These are phyloP conservation scores for Eulemur mongoz DNA, from an alignment of 2,797 vertebrate genomes.

Conservation along the genomic window DNA sequence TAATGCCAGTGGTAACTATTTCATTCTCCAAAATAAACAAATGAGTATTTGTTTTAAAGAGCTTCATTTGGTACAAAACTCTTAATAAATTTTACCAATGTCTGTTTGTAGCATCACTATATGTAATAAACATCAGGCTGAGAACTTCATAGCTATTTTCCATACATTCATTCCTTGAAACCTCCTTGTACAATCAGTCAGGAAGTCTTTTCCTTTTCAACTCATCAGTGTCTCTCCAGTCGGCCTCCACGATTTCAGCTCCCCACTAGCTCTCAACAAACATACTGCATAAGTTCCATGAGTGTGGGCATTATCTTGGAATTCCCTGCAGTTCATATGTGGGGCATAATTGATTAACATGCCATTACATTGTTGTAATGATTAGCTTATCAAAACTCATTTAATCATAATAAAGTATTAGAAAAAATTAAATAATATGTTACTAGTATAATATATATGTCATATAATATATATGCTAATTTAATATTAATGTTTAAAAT, in stretches of 20 bases:
- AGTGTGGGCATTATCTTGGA: neutral
- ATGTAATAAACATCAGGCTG: neutral
- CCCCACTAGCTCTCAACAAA: neutral
- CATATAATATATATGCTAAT: neutral
- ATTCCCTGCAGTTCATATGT: neutral
- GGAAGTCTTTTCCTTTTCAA: neutral
- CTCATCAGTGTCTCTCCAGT: neutral
- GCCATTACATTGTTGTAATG: neutral
- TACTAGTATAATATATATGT: neutral
- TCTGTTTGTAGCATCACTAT: neutral
- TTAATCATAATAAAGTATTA: neutral
- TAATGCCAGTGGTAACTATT: neutral
- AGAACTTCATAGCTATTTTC: neutral
- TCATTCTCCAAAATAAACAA: neutral
- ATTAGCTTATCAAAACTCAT: neutral
- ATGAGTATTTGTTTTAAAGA: neutral
- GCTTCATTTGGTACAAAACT: neutral
- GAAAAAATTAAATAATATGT: neutral
- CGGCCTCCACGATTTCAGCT: neutral
- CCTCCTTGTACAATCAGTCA: neutral
- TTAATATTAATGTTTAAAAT: neutral
- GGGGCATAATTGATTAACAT: neutral
- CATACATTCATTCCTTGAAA: neutral
- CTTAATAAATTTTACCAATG: neutral
- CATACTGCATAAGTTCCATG: neutral